Evolutionary conservation across 2,888 invertebrate species (phyloP).

Genomic region (Parnassius apollo): DNA sequence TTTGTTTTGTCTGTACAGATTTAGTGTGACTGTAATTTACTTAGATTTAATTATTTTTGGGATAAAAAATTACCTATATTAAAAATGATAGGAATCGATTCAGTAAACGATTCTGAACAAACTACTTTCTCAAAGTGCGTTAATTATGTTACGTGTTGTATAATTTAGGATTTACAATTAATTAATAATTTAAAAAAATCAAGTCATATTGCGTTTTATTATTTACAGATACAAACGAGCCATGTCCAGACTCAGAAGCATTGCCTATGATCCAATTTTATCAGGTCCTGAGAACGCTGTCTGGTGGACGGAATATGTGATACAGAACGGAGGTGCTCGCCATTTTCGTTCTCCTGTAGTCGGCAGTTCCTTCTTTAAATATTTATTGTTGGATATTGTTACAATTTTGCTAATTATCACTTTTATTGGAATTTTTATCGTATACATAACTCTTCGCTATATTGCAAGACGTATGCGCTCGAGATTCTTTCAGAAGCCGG

Average conservation of each 20-base stretch:
- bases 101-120: too few relatives aligned
- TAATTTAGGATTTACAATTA: too few relatives aligned
- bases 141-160: too few relatives aligned
- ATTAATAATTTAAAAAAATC: too few relatives aligned
- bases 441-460: slow-evolving; percentile 40
- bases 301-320: slow-evolving; percentile 79
- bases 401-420: slow-evolving; percentile 38
- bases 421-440: slow-evolving; percentile 36
- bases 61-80: too few relatives aligned
- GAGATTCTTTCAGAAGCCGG: slow-evolving; percentile 39
- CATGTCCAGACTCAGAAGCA: slow-evolving; percentile 48
- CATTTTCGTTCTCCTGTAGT: slow-evolving; percentile 67
- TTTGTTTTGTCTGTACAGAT: too few relatives aligned
- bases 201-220: background rate
- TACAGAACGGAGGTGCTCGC: slow-evolving; percentile 66
- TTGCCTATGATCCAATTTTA: slow-evolving; percentile 50
- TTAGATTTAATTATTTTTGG: too few relatives aligned
- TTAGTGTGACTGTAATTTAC: too few relatives aligned
- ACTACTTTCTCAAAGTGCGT: too few relatives aligned
- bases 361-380: slow-evolving; percentile 57
- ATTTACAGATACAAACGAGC: slow-evolving; percentile 60
- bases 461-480: slow-evolving; percentile 43
- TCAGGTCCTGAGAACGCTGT: slow-evolving; percentile 73
- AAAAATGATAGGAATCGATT: too few relatives aligned
- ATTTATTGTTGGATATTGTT: slow-evolving; percentile 62